These are phyloP conservation scores for Pangasius larnaudii DNA, from an alignment of 2,797 vertebrate genomes.

Conservation along the genomic window DNA sequence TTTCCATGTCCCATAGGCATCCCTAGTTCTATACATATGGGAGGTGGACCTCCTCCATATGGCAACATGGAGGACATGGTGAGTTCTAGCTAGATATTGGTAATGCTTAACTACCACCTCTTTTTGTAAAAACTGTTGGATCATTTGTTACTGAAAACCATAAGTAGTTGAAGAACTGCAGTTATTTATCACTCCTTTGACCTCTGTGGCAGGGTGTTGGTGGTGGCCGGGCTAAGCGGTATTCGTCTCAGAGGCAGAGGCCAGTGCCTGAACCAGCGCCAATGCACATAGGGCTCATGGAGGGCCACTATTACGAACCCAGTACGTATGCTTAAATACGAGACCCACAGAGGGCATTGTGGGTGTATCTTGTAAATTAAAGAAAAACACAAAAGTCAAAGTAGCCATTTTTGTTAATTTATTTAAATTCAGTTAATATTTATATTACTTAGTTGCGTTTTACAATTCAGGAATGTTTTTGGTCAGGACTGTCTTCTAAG, in stretches of 20 bases:
- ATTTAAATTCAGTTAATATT: not conserved
- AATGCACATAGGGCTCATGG: slow-evolving; percentile 94
- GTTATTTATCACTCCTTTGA: not conserved
- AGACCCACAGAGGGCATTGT: not conserved
- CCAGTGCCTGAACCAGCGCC: slow-evolving; percentile 87
- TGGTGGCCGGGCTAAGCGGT: slow-evolving; percentile 90
- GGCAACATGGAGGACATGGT: slow-evolving; percentile 92
- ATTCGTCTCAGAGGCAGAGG: slow-evolving; percentile 93
- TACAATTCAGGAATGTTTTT: not conserved
- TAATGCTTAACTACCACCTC: not conserved
- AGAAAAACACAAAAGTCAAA: not conserved
- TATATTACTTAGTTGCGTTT: not conserved
- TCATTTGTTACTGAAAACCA: not conserved
- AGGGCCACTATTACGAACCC: slow-evolving; percentile 95
- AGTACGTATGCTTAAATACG: slow-evolving; percentile 72
- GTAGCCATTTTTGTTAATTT: not conserved
- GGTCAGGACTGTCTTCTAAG: not conserved
- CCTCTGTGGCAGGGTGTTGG: slow-evolving; percentile 73
- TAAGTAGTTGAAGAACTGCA: not conserved
- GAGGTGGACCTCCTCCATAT: slow-evolving; percentile 82
- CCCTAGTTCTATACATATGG: slow-evolving; percentile 85
- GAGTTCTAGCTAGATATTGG: slow-evolving; percentile 51
- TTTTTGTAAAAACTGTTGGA: not conserved
- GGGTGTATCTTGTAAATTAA: not conserved
- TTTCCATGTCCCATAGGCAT: slow-evolving; percentile 75